These are phyloP conservation scores for Mormoops blainvillei DNA, from an alignment of 2,113 vertebrate species.

Conservation along the genomic window DNA sequence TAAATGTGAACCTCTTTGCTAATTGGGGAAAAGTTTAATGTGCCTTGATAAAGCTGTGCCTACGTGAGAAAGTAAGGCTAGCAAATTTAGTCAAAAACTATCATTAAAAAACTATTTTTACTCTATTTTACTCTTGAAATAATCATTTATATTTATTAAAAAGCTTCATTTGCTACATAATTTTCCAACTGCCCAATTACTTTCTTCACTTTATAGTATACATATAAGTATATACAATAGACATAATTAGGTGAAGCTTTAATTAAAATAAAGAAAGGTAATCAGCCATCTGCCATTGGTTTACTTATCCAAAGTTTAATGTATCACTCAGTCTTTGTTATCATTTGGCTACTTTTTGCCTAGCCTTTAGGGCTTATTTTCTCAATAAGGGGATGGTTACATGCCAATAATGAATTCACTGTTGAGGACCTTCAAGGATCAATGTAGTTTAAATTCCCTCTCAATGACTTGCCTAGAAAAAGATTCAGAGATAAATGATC, in stretches of 20 bases:
- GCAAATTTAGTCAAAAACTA: neutral
- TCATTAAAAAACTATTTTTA: neutral
- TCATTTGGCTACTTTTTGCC: neutral
- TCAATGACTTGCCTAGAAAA: neutral
- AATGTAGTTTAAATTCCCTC: neutral
- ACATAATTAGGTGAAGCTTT: neutral
- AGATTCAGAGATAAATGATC: neutral
- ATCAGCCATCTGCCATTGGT: neutral
- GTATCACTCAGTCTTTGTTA: neutral
- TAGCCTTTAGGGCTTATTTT: neutral
- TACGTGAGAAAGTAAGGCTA: neutral
- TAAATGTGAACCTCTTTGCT: neutral
- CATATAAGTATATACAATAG: neutral
- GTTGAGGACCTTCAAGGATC: constrained; percentile 41
- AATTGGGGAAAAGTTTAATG: neutral
- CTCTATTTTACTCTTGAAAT: neutral
- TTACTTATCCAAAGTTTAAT: neutral
- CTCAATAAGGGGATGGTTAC: neutral
- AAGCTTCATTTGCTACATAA: neutral
- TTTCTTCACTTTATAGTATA: neutral
- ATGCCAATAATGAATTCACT: neutral
- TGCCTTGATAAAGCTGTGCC: neutral
- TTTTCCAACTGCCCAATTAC: neutral
- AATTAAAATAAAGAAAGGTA: neutral
- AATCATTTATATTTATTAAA: neutral